Base-by-base conservation (phyloP, 2,888 invertebrate genomes). In the Automeris io region DNA sequence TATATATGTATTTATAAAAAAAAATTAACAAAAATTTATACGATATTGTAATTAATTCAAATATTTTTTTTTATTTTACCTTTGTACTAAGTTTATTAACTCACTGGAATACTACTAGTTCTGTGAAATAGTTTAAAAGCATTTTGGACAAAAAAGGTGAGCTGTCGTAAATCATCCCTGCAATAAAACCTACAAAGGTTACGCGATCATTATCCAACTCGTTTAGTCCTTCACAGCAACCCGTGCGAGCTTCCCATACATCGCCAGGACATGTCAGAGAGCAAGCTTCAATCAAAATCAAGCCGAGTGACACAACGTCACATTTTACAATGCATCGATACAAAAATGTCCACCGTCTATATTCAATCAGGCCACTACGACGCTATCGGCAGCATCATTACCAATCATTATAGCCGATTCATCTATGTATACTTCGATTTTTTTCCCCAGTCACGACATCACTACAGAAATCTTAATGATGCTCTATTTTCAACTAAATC, bases 401-500 rank as follows among this genome's bases (percentile, higher is more conserved):
- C 45, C 39, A 40, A 49, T 68, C 66, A 59, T 70, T 68, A 66
- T 47, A 54, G 45, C 48, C 63, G 54, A 64, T 70, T 68, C 68
- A 69, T 58, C 37, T 37, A 42, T 51, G 55, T 50, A 45, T 42
- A 39, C 51, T 51, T 50, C 50, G 47, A 59, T 61, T 57, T 56
- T 61, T 55, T 49, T 47, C 49, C 43, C 40, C 39, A 59, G 69
- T 77, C 69, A 76, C 73, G 73, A 70, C 64, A 57, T 50, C 44
- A 43, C 33, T 53, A 54, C 49, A 45, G 49, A 57, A 53, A 57
- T 63, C 63, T 64, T 77, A 76, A 76, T 70, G 76, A 74, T 66
- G 67, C 53, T 66, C 74, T 61, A 69, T 71, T 73, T 74, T 64
- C 52, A 60, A 67, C 61, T 62, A 61, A 67, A 70, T 70, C 61